Conservation (phyloP, 1,140 invertebrate species). For the Danaus melanippus region DNA sequence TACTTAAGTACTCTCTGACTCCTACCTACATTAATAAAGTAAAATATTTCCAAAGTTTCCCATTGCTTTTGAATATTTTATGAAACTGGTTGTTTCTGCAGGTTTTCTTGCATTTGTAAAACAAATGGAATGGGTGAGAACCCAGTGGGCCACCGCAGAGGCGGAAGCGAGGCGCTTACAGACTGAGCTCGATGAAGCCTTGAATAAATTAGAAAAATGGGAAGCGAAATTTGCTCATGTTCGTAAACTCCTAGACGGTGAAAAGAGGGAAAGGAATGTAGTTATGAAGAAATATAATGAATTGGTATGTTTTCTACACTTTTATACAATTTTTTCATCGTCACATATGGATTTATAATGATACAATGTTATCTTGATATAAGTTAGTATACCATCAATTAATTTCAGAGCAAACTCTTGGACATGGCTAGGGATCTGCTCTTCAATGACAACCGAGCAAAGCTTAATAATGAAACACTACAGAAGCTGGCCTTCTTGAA, state of each 20-base stretch:
- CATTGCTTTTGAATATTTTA: background rate
- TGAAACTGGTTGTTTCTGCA: slow-evolving; percentile 39
- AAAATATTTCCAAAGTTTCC: background rate
- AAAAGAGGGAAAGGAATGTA: slow-evolving; percentile 77
- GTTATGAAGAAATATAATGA: slow-evolving; percentile 63
- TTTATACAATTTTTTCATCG: slow-evolving; percentile 4
- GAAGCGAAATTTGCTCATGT: slow-evolving; percentile 85
- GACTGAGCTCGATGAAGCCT: slow-evolving; percentile 76
- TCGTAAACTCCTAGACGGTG: slow-evolving; percentile 82
- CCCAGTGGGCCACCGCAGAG: slow-evolving; percentile 78
- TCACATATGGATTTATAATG: too few species aligned
- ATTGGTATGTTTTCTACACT: slow-evolving; percentile 31
- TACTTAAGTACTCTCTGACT: background rate
- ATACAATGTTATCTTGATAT: background rate
- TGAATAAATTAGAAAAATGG: slow-evolving; percentile 77
- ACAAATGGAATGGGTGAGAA: slow-evolving; percentile 79
- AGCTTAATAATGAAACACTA: slow-evolving; percentile 82
- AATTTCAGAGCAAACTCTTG: slow-evolving; percentile 80
- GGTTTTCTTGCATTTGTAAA: slow-evolving; percentile 81
- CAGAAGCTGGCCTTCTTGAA: slow-evolving; percentile 86
- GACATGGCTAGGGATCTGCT: slow-evolving; percentile 81
- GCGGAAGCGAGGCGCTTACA: slow-evolving; percentile 79
- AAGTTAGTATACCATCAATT: slow-evolving; percentile 7
- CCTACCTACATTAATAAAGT: slow-evolving; percentile 8
- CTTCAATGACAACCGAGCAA: slow-evolving; percentile 77